Evolutionary conservation across 2,888 invertebrate genomes (phyloP).

Genomic region (Ptychoptera albimana): DNA sequence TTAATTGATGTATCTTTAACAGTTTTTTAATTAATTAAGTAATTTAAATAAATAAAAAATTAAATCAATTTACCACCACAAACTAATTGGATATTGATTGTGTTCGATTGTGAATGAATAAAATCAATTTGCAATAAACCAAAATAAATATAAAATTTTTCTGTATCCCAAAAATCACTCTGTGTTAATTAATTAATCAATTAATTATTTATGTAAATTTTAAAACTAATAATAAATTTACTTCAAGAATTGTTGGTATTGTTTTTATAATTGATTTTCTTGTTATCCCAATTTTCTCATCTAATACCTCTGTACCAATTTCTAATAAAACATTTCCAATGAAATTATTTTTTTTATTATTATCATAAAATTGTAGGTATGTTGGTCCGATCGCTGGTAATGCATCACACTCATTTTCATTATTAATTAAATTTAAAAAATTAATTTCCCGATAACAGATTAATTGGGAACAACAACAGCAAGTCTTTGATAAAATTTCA

Average conservation of each 20-base stretch:
- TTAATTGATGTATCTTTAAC: not conserved
- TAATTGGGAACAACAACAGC: constrained; percentile 24
- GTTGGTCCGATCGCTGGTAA: constrained; percentile 73
- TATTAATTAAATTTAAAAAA: not conserved
- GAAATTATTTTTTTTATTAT: constrained; percentile 40
- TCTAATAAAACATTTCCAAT: constrained; percentile 58
- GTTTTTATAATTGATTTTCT: not conserved
- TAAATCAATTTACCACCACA: not conserved
- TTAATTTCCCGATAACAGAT: not conserved
- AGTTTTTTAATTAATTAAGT: too few species aligned
- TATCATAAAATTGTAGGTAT: constrained; percentile 59
- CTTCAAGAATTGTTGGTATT: not conserved
- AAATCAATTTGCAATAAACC: not conserved
- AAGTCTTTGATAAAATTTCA: constrained; percentile 36
- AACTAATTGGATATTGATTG: not conserved
- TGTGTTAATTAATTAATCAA: not conserved
- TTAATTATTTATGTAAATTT: not conserved
- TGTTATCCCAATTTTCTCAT: constrained; percentile 17
- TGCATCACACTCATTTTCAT: not conserved
- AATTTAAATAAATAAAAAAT: not conserved
- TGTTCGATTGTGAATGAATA: not conserved
- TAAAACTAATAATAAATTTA: not conserved
- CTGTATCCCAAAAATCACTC: not conserved
- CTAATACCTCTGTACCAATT: constrained; percentile 48
- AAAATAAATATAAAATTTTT: not conserved